phyloP scores from a whole-genome alignment of 2,113 vertebrate species.

The Brachyhypopomus occidentalis region DNA sequence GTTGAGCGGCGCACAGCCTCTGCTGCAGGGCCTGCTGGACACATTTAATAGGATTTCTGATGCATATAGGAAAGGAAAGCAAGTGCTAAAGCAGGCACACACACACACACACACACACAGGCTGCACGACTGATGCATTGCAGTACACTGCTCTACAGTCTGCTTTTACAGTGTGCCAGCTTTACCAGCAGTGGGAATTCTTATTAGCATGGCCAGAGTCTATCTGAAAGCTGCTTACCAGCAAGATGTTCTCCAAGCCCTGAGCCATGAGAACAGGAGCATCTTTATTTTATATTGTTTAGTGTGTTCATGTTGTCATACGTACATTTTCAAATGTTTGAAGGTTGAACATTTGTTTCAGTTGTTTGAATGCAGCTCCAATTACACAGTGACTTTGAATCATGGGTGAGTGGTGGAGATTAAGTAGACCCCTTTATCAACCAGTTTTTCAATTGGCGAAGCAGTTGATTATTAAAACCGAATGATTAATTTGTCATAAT shows the following conservation, averaged over 20 bases:
- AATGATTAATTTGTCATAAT: neutral
- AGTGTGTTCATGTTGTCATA: neutral
- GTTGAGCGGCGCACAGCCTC: neutral
- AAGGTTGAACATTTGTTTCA: no score
- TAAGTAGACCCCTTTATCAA: no score
- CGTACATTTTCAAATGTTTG: no score
- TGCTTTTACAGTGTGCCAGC: neutral
- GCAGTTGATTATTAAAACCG: no score
- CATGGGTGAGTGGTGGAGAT: no score
- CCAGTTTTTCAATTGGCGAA: neutral
- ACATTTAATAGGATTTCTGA: slow-evolving; percentile 18
- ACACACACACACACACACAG: neutral
- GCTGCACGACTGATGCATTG: no score
- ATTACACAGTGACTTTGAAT: no score
- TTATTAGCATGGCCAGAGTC: neutral
- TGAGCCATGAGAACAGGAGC: neutral
- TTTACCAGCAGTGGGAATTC: neutral
- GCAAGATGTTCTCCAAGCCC: neutral
- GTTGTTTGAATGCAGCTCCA: no score
- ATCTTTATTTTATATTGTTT: neutral
- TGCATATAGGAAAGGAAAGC: slow-evolving; percentile 9
- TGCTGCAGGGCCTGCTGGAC: neutral
- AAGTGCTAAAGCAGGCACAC: neutral
- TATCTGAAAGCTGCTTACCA: neutral
- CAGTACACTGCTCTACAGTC: neutral